Base-by-base conservation (phyloP, 2,113 vertebrate genomes). In the Lophochroa leadbeateri region DNA sequence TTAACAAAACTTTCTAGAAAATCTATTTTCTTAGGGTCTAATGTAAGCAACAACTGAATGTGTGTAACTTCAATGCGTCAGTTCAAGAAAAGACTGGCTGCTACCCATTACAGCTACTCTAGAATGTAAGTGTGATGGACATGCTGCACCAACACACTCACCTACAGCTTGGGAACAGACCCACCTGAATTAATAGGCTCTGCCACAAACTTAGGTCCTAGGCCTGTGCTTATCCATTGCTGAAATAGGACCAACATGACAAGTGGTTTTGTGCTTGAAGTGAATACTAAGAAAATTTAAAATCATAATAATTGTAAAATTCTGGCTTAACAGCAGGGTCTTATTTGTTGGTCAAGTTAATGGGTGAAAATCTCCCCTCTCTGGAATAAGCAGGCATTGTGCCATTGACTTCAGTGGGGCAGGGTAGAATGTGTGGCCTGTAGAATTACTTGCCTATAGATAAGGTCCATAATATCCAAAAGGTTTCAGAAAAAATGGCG, bases 51-150 rank as follows among this genome's bases (percentile, higher is more conserved):
- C 16, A 86, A 14, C 27, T 47, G 52, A 87, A 43, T 44, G 33
- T 1, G 1, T 63, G 9, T 24, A 60, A 15, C 14, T 90, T 78
- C n/a, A 57, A 17, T 17, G 24, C 0, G 0, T 44, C 5, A 31
- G 9, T 77, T 86, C 49, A 70, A 75, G 78, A 82, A 75, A 70
- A 49, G 44, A 49, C 16, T 52, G 24, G 13, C 49, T 86, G 39
- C 58, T 80, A 8, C 14, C 41, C 55, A 2, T 65, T 47, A 20
- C 7, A 29, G 33, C 39, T 49, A 1, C 43, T 75, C 55, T 52
- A 17, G 57, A 41, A 55, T 52, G 21, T 31, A 15, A 13, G 23
- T 19, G 11, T 46, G 58, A 47, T 43, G 2, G 3, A 37, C 55
- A 17, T 21, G 18, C 31, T 70, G 9, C 19, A 65, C 24, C 31